phyloP scores from a whole-genome alignment of 2,797 vertebrate genomes.

The Artibeus jamaicensis region DNA sequence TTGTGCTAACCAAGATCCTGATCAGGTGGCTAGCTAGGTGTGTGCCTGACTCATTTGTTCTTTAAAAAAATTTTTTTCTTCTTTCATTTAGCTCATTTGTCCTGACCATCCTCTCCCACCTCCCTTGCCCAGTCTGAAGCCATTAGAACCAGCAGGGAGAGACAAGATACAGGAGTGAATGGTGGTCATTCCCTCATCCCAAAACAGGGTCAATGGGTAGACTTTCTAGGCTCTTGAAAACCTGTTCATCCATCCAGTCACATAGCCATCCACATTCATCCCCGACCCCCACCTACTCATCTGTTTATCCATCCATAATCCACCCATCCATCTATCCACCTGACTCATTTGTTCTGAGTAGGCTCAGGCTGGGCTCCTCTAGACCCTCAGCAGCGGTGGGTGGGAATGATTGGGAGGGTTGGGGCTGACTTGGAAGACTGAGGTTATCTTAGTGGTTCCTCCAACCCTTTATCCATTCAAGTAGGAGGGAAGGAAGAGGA shows the following conservation, averaged over 20 bases:
- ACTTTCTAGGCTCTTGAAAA: not conserved
- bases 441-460: slow-evolving; percentile 8
- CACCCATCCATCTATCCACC: not conserved
- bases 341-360: not conserved
- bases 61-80: not conserved
- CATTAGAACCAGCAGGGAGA: not conserved
- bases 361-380: not conserved
- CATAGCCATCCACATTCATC: not conserved
- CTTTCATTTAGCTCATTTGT: not conserved
- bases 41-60: not conserved
- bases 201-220: not conserved
- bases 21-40: not conserved
- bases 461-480: not conserved
- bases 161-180: not conserved
- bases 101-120: not conserved
- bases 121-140: not conserved
- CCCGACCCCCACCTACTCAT: not conserved
- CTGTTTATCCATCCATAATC: not conserved
- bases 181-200: not conserved
- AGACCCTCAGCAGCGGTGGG: not conserved
- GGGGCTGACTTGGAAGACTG: not conserved
- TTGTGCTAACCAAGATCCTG: not conserved
- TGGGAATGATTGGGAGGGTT: not conserved
- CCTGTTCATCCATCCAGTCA: not conserved
- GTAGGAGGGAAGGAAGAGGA: not conserved